Evolutionary conservation across 35 echinoderm and acorn worm genomes (phyloP).

Genomic region (Strongylocentrotus purpuratus): DNA sequence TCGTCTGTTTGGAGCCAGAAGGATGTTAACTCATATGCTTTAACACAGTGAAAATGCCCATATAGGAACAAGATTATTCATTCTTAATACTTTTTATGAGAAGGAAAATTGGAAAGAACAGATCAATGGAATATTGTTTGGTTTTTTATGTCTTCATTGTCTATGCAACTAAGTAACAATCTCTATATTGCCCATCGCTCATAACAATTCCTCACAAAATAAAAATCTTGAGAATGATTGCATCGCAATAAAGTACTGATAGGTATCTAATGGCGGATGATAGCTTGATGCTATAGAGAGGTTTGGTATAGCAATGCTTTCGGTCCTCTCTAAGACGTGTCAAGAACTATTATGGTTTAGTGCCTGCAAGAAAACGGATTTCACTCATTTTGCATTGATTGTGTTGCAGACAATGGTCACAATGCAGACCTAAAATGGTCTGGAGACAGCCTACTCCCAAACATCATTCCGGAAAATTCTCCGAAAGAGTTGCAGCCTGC

Average conservation of each 20-base stretch:
- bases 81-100: too few relatives aligned
- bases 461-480: background rate
- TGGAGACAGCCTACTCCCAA: constrained; percentile 26
- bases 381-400: constrained; percentile 36
- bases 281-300: background rate
- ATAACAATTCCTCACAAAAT: background rate
- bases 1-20: too few relatives aligned
- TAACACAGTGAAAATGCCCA: too few relatives aligned
- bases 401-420: constrained; percentile 30
- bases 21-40: too few relatives aligned
- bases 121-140: too few relatives aligned
- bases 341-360: background rate
- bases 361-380: constrained; percentile 31
- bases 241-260: background rate
- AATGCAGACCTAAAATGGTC: constrained; percentile 6
- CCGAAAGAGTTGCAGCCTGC: constrained; percentile 16
- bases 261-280: background rate
- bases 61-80: too few relatives aligned
- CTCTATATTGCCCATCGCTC: background rate
- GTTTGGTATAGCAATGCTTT: background rate
- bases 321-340: background rate
- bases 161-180: background rate
- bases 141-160: background rate
- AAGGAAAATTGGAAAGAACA: too few relatives aligned
- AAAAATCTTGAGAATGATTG: background rate